Evolutionary conservation across 2,797 vertebrate species (phyloP).

Genomic region (Poeciliopsis infans): DNA sequence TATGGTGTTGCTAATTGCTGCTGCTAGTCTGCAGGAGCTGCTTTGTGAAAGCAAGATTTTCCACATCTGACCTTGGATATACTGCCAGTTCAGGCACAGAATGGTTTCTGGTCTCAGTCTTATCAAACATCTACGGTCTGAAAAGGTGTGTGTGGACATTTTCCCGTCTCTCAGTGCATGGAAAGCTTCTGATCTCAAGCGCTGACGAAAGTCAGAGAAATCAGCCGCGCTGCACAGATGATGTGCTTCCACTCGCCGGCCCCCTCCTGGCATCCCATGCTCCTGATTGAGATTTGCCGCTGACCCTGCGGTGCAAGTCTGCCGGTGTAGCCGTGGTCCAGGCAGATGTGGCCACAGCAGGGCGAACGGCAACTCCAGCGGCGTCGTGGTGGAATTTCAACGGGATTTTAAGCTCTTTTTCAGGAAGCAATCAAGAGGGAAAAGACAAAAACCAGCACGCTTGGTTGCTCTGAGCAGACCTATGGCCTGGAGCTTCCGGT

Average conservation of each 20-base stretch:
- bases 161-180: background rate
- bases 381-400: slow-evolving; percentile 53
- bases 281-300: slow-evolving; percentile 41
- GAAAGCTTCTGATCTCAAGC: background rate
- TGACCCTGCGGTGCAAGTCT: background rate
- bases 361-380: slow-evolving; percentile 26
- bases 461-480: slow-evolving; percentile 23
- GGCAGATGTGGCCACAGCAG: slow-evolving; percentile 61
- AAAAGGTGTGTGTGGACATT: background rate
- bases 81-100: background rate
- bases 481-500: background rate
- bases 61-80: background rate
- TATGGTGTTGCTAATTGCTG: no score
- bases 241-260: slow-evolving; percentile 7
- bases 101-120: background rate
- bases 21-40: no score
- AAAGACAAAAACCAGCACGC: slow-evolving; percentile 26
- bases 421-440: background rate
- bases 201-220: background rate
- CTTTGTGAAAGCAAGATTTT: no score
- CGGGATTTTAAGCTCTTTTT: slow-evolving; percentile 1
- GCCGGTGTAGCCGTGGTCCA: slow-evolving; percentile 6
- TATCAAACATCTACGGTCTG: background rate
- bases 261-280: slow-evolving; percentile 18
- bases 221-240: background rate